These are phyloP conservation scores for Drosophila trapezifrons DNA, from an alignment of 1,140 invertebrate genomes.

Conservation along the genomic window DNA sequence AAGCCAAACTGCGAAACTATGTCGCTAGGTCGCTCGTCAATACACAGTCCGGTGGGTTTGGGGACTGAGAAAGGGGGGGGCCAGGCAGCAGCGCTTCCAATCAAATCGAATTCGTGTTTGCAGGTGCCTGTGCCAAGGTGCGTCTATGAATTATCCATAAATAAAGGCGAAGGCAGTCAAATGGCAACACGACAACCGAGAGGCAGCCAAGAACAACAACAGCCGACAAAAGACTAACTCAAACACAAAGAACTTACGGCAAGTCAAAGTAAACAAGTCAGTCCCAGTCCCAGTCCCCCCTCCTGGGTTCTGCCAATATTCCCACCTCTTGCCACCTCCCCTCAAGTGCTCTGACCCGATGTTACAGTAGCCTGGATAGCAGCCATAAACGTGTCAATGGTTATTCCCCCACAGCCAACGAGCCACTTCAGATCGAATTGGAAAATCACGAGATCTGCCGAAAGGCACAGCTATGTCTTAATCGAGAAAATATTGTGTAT, in stretches of 20 bases:
- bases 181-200: slow-evolving; percentile 46
- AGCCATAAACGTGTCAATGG: slow-evolving; percentile 37
- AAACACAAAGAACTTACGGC: slow-evolving; percentile 53
- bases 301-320: slow-evolving; percentile 3
- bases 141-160: slow-evolving; percentile 75
- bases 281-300: background rate
- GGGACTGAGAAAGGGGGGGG: background rate
- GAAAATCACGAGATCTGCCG: slow-evolving; percentile 22
- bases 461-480: slow-evolving; percentile 9
- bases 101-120: slow-evolving; percentile 58
- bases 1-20: slow-evolving; percentile 68
- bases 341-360: slow-evolving; percentile 24
- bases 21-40: slow-evolving; percentile 72
- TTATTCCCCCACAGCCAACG: slow-evolving; percentile 3
- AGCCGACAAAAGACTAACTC: slow-evolving; percentile 35
- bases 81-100: slow-evolving; percentile 37
- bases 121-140: slow-evolving; percentile 64
- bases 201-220: slow-evolving; percentile 15
- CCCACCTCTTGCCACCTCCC: background rate
- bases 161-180: slow-evolving; percentile 62
- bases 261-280: slow-evolving; percentile 58
- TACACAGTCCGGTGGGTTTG: slow-evolving; percentile 16
- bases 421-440: slow-evolving; percentile 18
- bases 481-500: slow-evolving; percentile 6
- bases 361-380: slow-evolving; percentile 28